Conservation (phyloP, 2,113 vertebrate species). For the Hyaena hyaena region DNA sequence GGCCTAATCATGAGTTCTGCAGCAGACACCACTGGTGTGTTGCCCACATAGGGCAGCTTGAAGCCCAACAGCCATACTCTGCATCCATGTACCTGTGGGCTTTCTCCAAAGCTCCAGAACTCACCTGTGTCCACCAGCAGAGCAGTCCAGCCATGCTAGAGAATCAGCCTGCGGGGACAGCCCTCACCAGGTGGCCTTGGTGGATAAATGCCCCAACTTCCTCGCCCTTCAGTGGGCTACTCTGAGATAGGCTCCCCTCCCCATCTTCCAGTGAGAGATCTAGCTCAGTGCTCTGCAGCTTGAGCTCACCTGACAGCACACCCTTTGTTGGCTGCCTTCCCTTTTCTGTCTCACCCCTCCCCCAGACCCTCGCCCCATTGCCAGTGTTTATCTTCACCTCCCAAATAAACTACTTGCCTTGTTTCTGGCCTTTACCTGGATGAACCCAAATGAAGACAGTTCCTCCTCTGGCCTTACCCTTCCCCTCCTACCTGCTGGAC, state of each 20-base stretch:
- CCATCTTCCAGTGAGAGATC: background rate
- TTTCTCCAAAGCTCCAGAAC: background rate
- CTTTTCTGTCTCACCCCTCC: background rate
- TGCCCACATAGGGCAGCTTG: too few relatives aligned
- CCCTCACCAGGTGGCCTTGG: background rate
- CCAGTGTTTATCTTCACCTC: background rate
- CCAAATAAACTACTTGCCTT: background rate
- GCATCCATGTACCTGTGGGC: background rate
- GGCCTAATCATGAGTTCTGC: background rate
- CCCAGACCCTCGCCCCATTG: background rate
- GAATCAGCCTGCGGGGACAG: background rate
- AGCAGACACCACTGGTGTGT: background rate
- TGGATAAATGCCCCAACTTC: background rate
- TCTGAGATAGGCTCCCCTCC: background rate
- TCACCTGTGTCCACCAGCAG: background rate
- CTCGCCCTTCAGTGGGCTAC: background rate
- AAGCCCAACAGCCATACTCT: background rate
- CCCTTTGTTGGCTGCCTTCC: background rate
- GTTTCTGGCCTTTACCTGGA: background rate
- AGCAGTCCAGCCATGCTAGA: background rate
- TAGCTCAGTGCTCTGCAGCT: background rate
- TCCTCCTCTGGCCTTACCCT: background rate
- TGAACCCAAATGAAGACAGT: background rate
- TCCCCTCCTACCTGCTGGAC: background rate
- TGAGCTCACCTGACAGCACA: background rate